Percentiles rank a stretch among this genome's conserved stretches.
phyloP scores from a whole-genome alignment of 2,888 invertebrate species.

The Lasioglossum figueresi region DNA sequence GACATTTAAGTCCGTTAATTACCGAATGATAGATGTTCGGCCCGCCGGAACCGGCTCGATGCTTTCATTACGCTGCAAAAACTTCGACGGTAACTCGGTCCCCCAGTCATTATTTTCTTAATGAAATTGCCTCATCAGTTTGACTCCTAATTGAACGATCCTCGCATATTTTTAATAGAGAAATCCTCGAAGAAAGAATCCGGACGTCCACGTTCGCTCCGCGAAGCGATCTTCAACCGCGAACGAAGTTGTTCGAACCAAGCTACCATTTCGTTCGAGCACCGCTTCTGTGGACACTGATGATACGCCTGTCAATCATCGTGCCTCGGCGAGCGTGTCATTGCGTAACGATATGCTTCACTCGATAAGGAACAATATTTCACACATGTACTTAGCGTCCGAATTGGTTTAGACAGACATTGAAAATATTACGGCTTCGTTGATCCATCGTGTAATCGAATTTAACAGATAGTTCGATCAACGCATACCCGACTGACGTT shows the following conservation, averaged over 20 bases:
- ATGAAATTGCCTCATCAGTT: neutral
- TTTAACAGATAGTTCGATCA: neutral
- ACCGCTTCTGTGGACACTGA: neutral
- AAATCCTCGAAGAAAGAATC: neutral
- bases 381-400: neutral
- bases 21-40: conserved; percentile 4
- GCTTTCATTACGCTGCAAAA: conserved; percentile 7
- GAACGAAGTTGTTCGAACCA: neutral
- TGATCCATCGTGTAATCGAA: neutral
- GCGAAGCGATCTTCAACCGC: neutral
- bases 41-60: neutral
- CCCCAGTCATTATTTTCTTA: neutral
- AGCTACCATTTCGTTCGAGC: neutral
- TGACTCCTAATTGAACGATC: neutral
- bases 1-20: neutral
- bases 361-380: neutral
- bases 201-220: neutral
- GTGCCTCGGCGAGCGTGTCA: neutral
- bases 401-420: neutral
- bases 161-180: neutral
- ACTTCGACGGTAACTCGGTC: neutral
- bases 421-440: neutral
- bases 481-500: no score
- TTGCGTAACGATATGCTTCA: neutral
- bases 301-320: neutral